Conservation (phyloP, 2,113 vertebrate genomes). For the Naja naja region DNA sequence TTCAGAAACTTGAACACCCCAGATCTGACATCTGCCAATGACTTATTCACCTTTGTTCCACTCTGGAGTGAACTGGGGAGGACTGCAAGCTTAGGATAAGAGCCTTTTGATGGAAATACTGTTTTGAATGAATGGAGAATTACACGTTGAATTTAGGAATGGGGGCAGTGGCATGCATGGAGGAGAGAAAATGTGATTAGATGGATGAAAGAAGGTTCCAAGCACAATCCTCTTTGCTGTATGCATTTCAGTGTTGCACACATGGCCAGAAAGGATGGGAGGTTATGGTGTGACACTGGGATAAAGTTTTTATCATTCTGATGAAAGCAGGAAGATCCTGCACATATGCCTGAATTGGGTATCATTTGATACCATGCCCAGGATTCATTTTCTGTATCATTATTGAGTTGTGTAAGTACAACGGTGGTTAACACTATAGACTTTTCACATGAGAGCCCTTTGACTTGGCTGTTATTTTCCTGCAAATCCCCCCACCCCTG, state of each 20-base stretch:
- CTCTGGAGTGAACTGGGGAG: not conserved
- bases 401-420: not conserved
- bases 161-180: not conserved
- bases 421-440: not conserved
- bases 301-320: not conserved
- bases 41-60: not conserved
- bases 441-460: not conserved
- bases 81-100: not conserved
- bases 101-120: not conserved
- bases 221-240: not conserved
- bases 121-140: not conserved
- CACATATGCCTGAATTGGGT: not conserved
- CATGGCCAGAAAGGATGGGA: not conserved
- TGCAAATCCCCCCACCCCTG: not conserved
- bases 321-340: not conserved
- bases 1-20: not conserved
- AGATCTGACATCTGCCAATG: not conserved
- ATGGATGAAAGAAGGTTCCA: not conserved
- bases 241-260: not conserved
- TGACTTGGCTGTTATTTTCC: not conserved
- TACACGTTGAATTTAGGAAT: not conserved
- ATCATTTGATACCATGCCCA: not conserved
- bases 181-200: not conserved
- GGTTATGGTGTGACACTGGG: not conserved
- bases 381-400: not conserved